These are phyloP conservation scores for Stenodera caucasica DNA, from an alignment of 2,888 invertebrate genomes.

Conservation along the genomic window DNA sequence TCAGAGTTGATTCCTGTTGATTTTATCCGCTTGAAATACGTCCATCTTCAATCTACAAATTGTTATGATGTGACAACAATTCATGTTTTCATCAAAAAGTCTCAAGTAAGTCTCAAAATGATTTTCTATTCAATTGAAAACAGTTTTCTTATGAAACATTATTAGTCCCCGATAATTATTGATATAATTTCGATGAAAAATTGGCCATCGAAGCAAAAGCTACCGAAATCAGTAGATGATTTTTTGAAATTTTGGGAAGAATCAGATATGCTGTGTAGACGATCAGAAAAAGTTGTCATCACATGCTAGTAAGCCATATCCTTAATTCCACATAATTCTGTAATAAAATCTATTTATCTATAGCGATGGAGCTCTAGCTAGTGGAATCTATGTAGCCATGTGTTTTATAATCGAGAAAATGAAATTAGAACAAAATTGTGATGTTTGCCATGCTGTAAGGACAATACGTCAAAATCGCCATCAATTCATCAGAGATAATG, in stretches of 20 bases:
- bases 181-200: constrained; percentile 43
- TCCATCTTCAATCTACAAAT: neutral
- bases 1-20: constrained; percentile 39
- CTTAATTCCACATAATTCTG: neutral
- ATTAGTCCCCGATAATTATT: neutral
- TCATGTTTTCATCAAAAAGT: neutral
- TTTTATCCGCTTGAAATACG: constrained; percentile 36
- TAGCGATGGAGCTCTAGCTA: constrained; percentile 57
- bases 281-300: constrained; percentile 47
- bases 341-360: constrained; percentile 26
- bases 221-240: constrained; percentile 39
- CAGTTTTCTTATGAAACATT: too few relatives aligned
- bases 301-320: constrained; percentile 53
- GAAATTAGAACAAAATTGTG: constrained; percentile 57
- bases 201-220: constrained; percentile 43
- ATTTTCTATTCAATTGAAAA: too few relatives aligned
- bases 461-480: constrained; percentile 54
- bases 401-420: constrained; percentile 58
- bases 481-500: constrained; percentile 51
- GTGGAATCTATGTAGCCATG: constrained; percentile 56
- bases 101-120: too few relatives aligned
- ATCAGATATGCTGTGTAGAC: constrained; percentile 45
- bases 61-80: constrained; percentile 14
- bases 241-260: constrained; percentile 51
- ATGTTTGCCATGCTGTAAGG: constrained; percentile 57